phyloP scores from a whole-genome alignment of 2,888 invertebrate species.

The Archips crataeganus region DNA sequence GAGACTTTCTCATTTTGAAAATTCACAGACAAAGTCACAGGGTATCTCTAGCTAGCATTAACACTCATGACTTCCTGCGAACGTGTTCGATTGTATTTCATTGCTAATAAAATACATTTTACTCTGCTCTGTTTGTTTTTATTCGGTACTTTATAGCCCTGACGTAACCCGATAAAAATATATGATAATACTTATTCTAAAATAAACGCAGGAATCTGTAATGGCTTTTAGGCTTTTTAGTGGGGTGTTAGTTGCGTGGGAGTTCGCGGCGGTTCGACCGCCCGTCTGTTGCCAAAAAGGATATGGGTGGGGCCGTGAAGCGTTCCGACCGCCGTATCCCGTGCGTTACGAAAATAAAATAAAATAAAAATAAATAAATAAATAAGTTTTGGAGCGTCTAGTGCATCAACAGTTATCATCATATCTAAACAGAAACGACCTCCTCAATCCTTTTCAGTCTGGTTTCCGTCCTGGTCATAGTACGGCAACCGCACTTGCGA shows the following conservation, averaged over 20 bases:
- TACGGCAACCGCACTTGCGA: too few species aligned
- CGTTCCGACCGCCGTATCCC: too few species aligned
- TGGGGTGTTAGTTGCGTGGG: conserved; percentile 16
- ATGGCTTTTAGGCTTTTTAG: conserved; percentile 20
- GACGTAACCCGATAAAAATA: conserved; percentile 39
- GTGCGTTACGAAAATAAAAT: too few species aligned
- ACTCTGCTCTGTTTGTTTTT: conserved; percentile 28
- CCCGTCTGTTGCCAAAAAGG: not conserved
- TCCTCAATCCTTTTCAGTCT: too few species aligned
- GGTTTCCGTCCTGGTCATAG: too few species aligned
- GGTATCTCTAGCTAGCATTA: not conserved
- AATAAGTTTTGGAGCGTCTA: too few species aligned
- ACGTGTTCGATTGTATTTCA: conserved; percentile 28
- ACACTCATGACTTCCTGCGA: conserved; percentile 16
- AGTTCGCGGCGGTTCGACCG: not conserved
- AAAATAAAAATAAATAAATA: too few species aligned
- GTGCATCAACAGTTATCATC: too few species aligned
- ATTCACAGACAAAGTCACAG: not conserved
- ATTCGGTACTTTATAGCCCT: conserved; percentile 36
- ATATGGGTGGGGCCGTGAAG: too few species aligned
- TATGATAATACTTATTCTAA: conserved; percentile 32
- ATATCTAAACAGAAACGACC: too few species aligned
- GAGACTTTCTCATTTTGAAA: too few species aligned
- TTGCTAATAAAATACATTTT: conserved; percentile 32
- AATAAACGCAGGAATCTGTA: conserved; percentile 31